Conservation (phyloP, 2,888 invertebrate genomes). For the Limnephilus marmoratus region DNA sequence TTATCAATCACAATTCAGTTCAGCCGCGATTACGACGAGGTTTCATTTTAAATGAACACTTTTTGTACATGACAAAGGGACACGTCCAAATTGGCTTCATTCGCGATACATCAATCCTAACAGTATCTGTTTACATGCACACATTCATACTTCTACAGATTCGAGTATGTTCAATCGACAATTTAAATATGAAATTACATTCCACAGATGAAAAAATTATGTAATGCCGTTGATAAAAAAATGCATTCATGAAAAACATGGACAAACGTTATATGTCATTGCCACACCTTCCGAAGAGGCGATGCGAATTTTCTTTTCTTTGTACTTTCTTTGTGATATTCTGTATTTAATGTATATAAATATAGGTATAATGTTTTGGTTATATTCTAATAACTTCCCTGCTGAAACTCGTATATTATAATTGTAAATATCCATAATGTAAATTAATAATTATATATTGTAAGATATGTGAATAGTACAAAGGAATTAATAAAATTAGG, state of each 20-base stretch:
- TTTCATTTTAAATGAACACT: slow-evolving; percentile 45
- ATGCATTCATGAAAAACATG: not conserved
- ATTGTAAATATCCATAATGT: slow-evolving; percentile 17
- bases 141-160: not conserved
- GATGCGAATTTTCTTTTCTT: not conserved
- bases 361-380: not conserved
- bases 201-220: not conserved
- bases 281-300: not conserved
- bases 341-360: not conserved
- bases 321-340: slow-evolving; percentile 25
- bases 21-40: slow-evolving; percentile 47
- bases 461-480: slow-evolving; percentile 44
- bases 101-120: slow-evolving; percentile 10
- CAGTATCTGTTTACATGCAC: not conserved
- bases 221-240: not conserved
- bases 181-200: slow-evolving; percentile 14
- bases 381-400: not conserved
- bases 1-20: slow-evolving; percentile 42
- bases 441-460: slow-evolving; percentile 21
- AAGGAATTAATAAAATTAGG: slow-evolving; percentile 32
- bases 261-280: not conserved
- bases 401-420: too few relatives aligned
- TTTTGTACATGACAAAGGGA: slow-evolving; percentile 41
- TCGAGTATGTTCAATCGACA: not conserved
- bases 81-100: slow-evolving; percentile 38